Conservation (phyloP, 2,888 invertebrate species). For the Watsonalla binaria region DNA sequence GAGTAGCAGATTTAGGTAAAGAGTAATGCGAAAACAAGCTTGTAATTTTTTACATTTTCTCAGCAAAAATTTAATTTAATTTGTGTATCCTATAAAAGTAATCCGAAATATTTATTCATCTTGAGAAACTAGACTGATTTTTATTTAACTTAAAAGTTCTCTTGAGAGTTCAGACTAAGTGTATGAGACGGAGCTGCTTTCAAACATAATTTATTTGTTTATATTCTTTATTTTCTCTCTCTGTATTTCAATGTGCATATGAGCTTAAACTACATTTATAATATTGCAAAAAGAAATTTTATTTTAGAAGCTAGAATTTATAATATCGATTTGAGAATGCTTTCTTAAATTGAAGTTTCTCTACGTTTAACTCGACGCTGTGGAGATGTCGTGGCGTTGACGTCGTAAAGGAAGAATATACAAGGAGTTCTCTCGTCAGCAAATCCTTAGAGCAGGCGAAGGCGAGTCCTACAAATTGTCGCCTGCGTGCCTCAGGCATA, state of each 20-base stretch:
- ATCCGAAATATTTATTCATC: background rate
- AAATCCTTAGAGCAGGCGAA: slow-evolving; percentile 45
- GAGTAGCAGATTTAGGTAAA: no score
- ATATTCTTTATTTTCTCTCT: background rate
- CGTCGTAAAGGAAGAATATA: slow-evolving; percentile 51
- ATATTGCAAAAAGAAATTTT: no score
- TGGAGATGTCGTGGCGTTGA: slow-evolving; percentile 19
- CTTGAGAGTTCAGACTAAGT: background rate
- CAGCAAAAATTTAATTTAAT: no score
- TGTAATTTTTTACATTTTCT: no score
- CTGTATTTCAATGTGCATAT: no score
- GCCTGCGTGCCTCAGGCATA: slow-evolving; percentile 14
- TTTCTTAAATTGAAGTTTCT: background rate
- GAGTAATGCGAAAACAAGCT: no score
- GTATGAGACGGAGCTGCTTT: background rate
- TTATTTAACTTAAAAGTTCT: background rate
- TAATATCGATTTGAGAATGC: no score
- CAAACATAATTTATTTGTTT: background rate
- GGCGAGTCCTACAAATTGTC: slow-evolving; percentile 63
- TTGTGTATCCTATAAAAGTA: no score
- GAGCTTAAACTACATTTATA: no score
- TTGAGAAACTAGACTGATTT: background rate
- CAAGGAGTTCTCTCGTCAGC: slow-evolving; percentile 55
- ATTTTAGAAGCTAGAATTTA: no score
- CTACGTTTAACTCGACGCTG: slow-evolving; percentile 11